Percentiles rank a stretch among this genome's conserved stretches.
Conservation (phyloP, 1,140 invertebrate genomes). For the Drosophila punjabiensis region DNA sequence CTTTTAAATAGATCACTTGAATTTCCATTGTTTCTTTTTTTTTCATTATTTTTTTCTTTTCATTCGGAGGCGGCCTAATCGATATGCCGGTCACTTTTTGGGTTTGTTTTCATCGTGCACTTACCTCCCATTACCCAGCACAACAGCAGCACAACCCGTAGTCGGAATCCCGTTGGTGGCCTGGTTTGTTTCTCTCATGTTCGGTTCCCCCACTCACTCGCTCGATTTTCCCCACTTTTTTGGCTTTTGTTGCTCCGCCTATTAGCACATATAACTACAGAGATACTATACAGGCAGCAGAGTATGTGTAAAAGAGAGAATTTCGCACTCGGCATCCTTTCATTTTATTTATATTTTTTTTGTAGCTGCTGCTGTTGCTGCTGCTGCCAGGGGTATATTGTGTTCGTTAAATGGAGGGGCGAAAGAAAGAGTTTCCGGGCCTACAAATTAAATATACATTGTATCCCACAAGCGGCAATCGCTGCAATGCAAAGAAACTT, state of each 20-base stretch:
- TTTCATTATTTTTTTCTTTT: not conserved
- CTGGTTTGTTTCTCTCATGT: conserved; percentile 59
- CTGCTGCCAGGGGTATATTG: conserved; percentile 3
- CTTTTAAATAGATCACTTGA: conserved; percentile 40
- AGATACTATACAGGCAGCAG: not conserved
- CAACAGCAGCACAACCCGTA: not conserved
- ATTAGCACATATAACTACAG: conserved; percentile 60
- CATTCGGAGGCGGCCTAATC: conserved; percentile 30
- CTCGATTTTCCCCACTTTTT: conserved; percentile 14
- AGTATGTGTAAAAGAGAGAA: conserved; percentile 16
- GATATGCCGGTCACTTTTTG: conserved; percentile 43
- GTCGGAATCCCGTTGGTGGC: conserved; percentile 49
- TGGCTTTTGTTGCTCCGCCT: conserved; percentile 79
- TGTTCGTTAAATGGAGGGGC: not conserved
- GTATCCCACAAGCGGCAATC: not conserved
- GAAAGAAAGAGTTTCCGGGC: conserved; percentile 10
- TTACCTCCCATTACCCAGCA: conserved; percentile 1
- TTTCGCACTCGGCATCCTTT: conserved; percentile 51
- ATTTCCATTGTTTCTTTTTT: conserved; percentile 17
- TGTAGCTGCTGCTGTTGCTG: not conserved
- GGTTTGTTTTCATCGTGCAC: conserved; percentile 3
- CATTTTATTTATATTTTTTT: conserved; percentile 23
- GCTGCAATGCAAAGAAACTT: conserved; percentile 1
- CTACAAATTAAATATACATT: conserved; percentile 20
- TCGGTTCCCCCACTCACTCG: not conserved